These are phyloP conservation scores for Nebria brevicollis DNA, from an alignment of 2,888 invertebrate genomes.

Conservation along the genomic window DNA sequence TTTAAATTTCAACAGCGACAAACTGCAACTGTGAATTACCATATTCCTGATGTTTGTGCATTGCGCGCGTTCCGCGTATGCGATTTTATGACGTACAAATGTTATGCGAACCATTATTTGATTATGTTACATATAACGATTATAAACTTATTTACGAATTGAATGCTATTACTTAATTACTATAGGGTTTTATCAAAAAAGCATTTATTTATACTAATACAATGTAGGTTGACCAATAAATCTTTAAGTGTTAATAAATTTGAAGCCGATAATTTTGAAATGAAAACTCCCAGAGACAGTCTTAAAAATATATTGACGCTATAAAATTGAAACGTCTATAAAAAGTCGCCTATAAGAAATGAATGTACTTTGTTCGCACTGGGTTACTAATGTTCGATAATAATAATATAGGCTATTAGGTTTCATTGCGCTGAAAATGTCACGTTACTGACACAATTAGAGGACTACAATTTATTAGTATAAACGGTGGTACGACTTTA, in stretches of 20 bases:
- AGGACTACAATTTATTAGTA: background rate
- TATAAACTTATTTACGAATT: background rate
- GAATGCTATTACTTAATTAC: too few species aligned
- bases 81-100: slow-evolving; percentile 41
- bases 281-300: background rate
- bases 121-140: background rate
- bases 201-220: too few species aligned
- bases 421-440: slow-evolving; percentile 1
- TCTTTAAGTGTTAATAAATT: background rate
- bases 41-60: slow-evolving; percentile 23
- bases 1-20: slow-evolving; percentile 46
- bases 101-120: slow-evolving; percentile 17
- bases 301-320: background rate
- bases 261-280: background rate
- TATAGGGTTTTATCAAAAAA: too few species aligned
- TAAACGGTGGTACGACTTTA: background rate
- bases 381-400: background rate
- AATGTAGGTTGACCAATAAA: background rate
- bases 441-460: background rate
- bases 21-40: slow-evolving; percentile 45
- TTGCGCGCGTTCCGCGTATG: slow-evolving; percentile 15
- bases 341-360: background rate
- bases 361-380: background rate
- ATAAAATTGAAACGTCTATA: background rate
- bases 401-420: background rate